phyloP scores from a whole-genome alignment of 2,113 vertebrate genomes.

The Engraulis encrasicolus region DNA sequence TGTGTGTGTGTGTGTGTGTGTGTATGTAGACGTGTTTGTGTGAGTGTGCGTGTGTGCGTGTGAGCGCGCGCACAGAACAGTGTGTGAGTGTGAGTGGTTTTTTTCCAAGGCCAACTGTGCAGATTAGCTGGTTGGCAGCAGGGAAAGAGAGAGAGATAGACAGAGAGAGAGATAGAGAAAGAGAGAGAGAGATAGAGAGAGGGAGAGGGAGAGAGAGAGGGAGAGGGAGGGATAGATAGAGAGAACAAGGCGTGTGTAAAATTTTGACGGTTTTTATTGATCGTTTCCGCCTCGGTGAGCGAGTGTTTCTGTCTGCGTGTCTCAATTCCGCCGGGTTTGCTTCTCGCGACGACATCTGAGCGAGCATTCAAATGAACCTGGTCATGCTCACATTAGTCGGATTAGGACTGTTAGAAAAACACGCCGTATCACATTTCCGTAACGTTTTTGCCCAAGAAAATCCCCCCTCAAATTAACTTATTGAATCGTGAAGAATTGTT shows the following conservation, averaged over 20 bases:
- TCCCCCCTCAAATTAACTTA: constrained; percentile 6
- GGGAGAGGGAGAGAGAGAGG: no score
- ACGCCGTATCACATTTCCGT: not conserved
- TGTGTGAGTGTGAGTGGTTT: not conserved
- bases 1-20: not conserved
- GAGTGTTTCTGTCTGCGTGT: no score
- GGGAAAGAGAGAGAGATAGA: no score
- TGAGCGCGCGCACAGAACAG: no score
- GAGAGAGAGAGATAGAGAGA: no score
- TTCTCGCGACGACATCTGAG: not conserved
- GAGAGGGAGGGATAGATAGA: no score
- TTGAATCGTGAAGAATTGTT: constrained; percentile 8
- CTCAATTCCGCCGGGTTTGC: constrained; percentile 2
- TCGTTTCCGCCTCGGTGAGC: constrained; percentile 17
- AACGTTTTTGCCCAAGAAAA: not conserved
- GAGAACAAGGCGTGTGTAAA: not conserved
- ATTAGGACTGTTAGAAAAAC: not conserved
- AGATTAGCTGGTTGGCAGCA: constrained; percentile 17
- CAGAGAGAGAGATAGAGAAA: no score
- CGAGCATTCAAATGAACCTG: constrained; percentile 11
- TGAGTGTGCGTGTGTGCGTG: not conserved
- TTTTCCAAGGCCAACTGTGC: not conserved
- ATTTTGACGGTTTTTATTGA: constrained; percentile 35
- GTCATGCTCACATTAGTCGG: not conserved
- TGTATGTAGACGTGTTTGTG: no score